These are phyloP conservation scores for Apamea epomidion DNA, from an alignment of 2,888 invertebrate species.

Conservation along the genomic window DNA sequence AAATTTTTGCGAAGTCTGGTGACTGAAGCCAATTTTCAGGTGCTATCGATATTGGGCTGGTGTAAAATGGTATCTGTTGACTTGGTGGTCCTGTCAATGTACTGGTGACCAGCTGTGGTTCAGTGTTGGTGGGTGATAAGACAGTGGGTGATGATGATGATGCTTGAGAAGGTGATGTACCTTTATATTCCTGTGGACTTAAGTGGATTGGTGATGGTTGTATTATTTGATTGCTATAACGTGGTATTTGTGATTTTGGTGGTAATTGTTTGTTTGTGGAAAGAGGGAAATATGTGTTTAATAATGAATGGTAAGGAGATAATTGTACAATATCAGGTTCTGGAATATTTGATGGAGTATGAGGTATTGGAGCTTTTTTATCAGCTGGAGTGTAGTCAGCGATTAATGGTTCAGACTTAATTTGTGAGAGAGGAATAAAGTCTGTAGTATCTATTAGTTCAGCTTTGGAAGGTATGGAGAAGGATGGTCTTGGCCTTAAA, in stretches of 20 bases:
- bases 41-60: neutral
- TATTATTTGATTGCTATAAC: neutral
- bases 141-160: neutral
- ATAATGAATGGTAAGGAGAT: neutral
- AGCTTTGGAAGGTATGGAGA: neutral
- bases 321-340: neutral
- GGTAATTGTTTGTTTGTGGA: neutral
- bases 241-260: neutral
- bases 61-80: neutral
- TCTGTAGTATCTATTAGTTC: slow-evolving; percentile 1
- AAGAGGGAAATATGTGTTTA: neutral
- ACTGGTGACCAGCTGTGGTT: neutral
- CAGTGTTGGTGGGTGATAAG: too few relatives aligned
- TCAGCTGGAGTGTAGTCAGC: neutral
- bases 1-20: neutral
- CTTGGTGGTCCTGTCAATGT: neutral
- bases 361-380: neutral
- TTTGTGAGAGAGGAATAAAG: neutral
- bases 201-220: neutral
- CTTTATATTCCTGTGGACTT: slow-evolving; percentile 8
- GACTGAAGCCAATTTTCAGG: neutral
- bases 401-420: neutral
- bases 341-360: neutral
- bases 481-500: neutral
- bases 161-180: neutral